Evolutionary conservation across 2,888 invertebrate species (phyloP), one percentile per base, ranked within the genome.

Genomic region (Apamea sordens): DNA sequence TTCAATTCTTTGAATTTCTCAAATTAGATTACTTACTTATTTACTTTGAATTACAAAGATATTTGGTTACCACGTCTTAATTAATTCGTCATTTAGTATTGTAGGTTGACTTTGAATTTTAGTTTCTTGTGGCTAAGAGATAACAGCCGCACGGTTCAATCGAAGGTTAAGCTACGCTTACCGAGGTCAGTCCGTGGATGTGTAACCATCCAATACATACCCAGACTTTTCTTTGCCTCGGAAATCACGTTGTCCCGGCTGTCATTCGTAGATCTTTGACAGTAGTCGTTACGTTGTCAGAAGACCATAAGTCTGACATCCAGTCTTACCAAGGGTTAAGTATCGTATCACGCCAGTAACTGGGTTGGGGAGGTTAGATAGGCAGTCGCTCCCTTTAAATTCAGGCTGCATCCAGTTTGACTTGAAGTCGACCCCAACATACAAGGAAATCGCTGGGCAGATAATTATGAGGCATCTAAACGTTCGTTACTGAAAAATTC

Each of bases 1-100:
- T 67, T 28, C 1, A 73, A 82, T 68, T 84, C n/a, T 68, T 56
- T 63, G 53, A 71, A 71, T 63, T 78, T 50, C 36, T 41, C 2
- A n/a, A 69, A 64, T 69, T 47, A 47, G 28, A 41, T 24, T 24
- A 44, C 18, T 7, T 32, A 65, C 67, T 47, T 47, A 44, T 53
- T 21, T 32, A 65, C 67, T 56, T 47, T n/a, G 63, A 78, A 68
- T 64, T 77, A 7, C 18, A 47, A 56, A 83, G 36, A 69, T 70
- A 50, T 84, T 76, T 67, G 18, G 18, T 68, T 36, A 77, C 53
- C 15, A 63, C 36, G 10, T 44, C 41, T 53, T 47, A 56, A 41
- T 77, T 63, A 77, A 68, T 77, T 81, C 64, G 41, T 50, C 41
- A 50, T 77, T 32, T n/a, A 47, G 21, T 24, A 50, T 69, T 69